Percentiles rank a stretch among this genome's conserved stretches.
phyloP scores from a whole-genome alignment of 2,888 invertebrate genomes.

The Orthonevra nobilis region DNA sequence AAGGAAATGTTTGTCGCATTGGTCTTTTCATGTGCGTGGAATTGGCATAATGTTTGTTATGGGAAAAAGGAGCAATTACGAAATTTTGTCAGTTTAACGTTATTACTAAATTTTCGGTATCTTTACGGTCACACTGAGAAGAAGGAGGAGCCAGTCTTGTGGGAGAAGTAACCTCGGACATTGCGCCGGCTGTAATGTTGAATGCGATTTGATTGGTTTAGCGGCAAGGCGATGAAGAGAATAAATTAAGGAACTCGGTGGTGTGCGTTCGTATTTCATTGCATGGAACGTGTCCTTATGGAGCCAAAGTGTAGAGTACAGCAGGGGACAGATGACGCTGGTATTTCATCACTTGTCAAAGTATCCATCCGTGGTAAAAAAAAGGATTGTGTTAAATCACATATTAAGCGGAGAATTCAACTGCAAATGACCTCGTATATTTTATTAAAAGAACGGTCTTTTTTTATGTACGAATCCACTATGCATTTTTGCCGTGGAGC shows the following conservation, averaged over 20 bases:
- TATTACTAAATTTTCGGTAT: slow-evolving; percentile 17
- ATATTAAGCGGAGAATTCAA: too few species aligned
- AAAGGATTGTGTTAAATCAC: too few species aligned
- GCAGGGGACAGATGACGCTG: too few species aligned
- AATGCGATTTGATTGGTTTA: slow-evolving; percentile 24
- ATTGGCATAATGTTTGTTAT: neutral
- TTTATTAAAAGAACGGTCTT: too few species aligned
- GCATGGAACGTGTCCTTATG: neutral
- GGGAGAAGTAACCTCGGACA: neutral
- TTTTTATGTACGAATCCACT: too few species aligned
- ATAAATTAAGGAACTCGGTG: neutral
- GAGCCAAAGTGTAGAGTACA: too few species aligned
- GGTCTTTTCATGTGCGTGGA: too few species aligned
- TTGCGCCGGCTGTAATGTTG: neutral
- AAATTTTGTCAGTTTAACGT: slow-evolving; percentile 21
- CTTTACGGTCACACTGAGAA: too few species aligned
- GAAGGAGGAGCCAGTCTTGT: neutral
- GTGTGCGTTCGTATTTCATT: neutral
- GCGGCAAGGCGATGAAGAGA: neutral
- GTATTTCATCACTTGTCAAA: too few species aligned
- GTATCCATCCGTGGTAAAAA: too few species aligned
- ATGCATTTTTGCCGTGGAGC: too few species aligned
- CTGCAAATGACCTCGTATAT: too few species aligned
- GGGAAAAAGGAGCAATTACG: neutral
- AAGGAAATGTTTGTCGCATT: slow-evolving; percentile 10